Conservation (phyloP, 1,140 invertebrate species). For the Harpegnathos saltator region DNA sequence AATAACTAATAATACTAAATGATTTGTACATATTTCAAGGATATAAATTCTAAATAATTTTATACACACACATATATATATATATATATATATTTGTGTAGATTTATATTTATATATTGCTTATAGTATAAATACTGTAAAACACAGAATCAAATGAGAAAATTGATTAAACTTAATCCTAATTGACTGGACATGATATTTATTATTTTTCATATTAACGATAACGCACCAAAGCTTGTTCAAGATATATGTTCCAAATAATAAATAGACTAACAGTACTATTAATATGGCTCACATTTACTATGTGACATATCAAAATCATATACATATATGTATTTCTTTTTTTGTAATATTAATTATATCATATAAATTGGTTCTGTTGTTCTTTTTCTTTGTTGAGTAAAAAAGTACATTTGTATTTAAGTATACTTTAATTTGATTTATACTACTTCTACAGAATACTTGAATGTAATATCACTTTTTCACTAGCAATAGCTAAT, state of each 20-base stretch:
- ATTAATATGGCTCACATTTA: constrained; percentile 48
- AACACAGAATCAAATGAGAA: not conserved
- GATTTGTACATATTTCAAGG: constrained; percentile 23
- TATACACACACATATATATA: not conserved
- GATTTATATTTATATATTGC: constrained; percentile 17
- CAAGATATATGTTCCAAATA: constrained; percentile 38
- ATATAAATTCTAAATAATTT: not conserved
- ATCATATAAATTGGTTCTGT: constrained; percentile 2
- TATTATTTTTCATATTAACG: not conserved
- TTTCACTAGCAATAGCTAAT: not conserved
- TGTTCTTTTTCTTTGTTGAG: not conserved
- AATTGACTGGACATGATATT: constrained; percentile 2
- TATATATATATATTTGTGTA: constrained; percentile 5
- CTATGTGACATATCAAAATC: constrained; percentile 11
- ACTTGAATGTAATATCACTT: not conserved
- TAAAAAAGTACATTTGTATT: constrained; percentile 31
- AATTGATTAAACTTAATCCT: not conserved
- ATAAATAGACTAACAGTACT: constrained; percentile 21
- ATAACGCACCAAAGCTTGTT: not conserved
- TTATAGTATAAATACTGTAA: not conserved
- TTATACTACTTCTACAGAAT: constrained; percentile 9
- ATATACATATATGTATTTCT: no score
- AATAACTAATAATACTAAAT: constrained; percentile 48
- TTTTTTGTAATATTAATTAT: constrained; percentile 7
- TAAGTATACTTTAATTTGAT: not conserved